Evolutionary conservation across 2,797 vertebrate genomes (phyloP).

Genomic region (Pitangus sulphuratus): DNA sequence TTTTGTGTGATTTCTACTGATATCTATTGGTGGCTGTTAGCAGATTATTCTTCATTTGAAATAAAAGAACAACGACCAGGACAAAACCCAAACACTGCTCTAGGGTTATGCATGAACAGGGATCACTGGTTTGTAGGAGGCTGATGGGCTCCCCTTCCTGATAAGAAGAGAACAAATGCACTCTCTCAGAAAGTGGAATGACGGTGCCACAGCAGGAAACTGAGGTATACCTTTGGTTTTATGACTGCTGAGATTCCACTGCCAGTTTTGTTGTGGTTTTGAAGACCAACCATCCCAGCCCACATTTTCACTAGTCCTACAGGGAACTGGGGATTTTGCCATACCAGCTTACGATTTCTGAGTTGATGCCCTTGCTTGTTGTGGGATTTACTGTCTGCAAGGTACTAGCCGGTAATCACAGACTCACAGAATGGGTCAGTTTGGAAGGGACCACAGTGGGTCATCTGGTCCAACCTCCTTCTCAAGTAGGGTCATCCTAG

Average conservation of each 20-base stretch:
- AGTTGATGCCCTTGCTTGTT: neutral
- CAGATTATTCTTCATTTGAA: neutral
- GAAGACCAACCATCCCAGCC: neutral
- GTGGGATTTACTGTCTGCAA: neutral
- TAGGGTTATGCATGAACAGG: neutral
- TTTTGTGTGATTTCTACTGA: neutral
- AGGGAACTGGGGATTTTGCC: neutral
- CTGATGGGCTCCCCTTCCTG: neutral
- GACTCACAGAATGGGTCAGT: neutral
- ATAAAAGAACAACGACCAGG: neutral
- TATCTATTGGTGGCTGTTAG: neutral
- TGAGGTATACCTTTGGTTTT: fast-evolving
- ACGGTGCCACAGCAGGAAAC: neutral
- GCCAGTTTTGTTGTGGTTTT: neutral
- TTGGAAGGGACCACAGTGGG: neutral
- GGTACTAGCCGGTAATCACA: neutral
- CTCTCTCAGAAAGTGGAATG: neutral
- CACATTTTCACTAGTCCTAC: neutral
- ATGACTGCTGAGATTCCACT: neutral
- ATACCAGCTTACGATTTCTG: neutral
- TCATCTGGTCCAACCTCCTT: neutral
- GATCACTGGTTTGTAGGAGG: neutral
- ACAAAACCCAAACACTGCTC: neutral
- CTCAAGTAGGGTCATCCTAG: neutral
- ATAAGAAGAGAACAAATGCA: neutral